Evolutionary conservation across 2,113 vertebrate genomes (phyloP), one percentile per base, ranked within the genome.

Genomic region (Colossoma macropomum): DNA sequence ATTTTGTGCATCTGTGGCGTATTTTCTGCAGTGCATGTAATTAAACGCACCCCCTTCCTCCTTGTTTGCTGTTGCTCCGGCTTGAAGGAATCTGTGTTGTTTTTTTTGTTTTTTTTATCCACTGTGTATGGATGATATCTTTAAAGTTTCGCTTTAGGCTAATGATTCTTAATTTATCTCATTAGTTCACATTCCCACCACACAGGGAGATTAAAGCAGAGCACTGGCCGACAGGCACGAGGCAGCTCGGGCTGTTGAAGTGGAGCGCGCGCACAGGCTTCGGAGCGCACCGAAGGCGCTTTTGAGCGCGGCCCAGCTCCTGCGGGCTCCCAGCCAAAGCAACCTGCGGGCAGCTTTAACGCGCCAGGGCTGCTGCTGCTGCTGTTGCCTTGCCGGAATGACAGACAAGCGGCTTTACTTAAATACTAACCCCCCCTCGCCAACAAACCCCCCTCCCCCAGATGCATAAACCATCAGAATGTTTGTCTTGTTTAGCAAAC

Each of bases 161-260:
- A 89, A 84, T 77, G 38, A 86, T 88, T 88, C 84, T 88, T 87
- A 72, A 91, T 92, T 92, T 86, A 91, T 90, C 89, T 90, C 87
- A 91, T 93, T 92, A 90, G 89, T 89, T 92, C 86, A 90, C 81
- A 90, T 91, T 89, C 90, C 88, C 23, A 70, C 75, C 86, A 90
- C 87, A 91, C 85, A 89, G 85, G 60, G 90, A 91, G 87, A 91
- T 89, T 88, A 89, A 89, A 88, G 86, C 68, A 62, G 45, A 32
- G 81, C 69, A 77, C 78, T 82, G 56, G 81, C 85, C 69, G 68
- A 66, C 60, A 70, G 85, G 85, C 81, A 86, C 12, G n/a, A 80
- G 73, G 27, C 68, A 30, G 75, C 68, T 32, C 70, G 48, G 23
- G 34, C 21, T 27, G 66, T 63, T 48, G 48, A 30, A 65, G 59